Conservation (phyloP, 37 sponge, comb jelly and placozoan species). For the Haliclona indistincta region DNA sequence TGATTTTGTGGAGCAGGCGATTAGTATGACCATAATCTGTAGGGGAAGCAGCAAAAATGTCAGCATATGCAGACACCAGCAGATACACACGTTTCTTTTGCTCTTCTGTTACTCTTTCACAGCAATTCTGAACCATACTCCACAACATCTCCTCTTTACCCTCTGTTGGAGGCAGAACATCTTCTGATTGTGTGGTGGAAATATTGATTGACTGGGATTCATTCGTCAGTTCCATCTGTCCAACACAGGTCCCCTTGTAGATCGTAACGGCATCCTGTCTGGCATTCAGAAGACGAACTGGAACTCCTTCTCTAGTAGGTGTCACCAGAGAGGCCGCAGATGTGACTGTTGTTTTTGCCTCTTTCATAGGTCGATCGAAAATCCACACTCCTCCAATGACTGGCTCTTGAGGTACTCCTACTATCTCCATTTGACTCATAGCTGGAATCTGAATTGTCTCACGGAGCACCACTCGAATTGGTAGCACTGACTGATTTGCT, state of each 20-base stretch:
- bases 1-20: not conserved
- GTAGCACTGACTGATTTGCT: conserved; percentile 2
- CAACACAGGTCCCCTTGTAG: no score
- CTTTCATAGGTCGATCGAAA: no score
- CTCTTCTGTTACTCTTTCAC: not conserved
- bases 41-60: conserved; percentile 2
- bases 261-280: no score
- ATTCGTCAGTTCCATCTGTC: no score
- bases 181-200: no score
- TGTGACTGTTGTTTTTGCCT: no score
- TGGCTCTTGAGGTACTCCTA: not conserved
- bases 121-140: no score
- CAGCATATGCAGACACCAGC: not conserved
- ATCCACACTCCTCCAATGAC: no score
- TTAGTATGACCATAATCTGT: conserved; percentile 5
- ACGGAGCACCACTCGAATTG: not conserved
- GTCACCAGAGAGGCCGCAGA: conserved; percentile 1
- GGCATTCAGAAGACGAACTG: conserved; percentile 22
- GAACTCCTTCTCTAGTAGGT: conserved; percentile 3
- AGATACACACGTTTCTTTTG: not conserved
- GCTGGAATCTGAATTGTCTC: conserved; percentile 6
- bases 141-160: no score
- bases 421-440: conserved; percentile 1
- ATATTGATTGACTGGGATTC: no score
- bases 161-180: no score